Conservation (phyloP, 2,888 invertebrate genomes). For the Orthonychiurus folsomi region DNA sequence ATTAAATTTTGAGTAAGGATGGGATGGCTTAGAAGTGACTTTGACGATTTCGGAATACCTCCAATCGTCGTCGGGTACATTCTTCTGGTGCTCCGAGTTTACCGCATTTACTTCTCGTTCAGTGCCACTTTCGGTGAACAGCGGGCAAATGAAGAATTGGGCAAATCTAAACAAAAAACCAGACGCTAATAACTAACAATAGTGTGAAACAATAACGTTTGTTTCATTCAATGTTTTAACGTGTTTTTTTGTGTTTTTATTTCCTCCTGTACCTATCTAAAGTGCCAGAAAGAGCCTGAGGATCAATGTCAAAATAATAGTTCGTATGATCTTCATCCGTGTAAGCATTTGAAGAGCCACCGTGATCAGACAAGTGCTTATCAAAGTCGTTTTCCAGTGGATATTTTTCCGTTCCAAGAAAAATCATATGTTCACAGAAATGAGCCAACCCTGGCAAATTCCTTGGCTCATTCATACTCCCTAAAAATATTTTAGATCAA, state of each 20-base stretch:
- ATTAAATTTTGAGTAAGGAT: conserved; percentile 87
- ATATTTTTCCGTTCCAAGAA: conserved; percentile 13
- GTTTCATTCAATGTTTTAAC: too few species aligned
- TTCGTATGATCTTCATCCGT: conserved; percentile 84
- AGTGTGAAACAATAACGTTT: too few species aligned
- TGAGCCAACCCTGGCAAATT: conserved; percentile 26
- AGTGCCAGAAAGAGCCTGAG: conserved; percentile 65
- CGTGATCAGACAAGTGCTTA: conserved; percentile 79
- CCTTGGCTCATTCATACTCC: conserved; percentile 26
- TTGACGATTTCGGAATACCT: conserved; percentile 81
- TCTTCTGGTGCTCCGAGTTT: conserved; percentile 91
- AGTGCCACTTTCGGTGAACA: conserved; percentile 84
- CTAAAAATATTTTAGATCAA: too few species aligned
- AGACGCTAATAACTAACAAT: conserved; percentile 34
- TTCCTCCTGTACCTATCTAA: conserved; percentile 62
- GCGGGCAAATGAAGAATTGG: conserved; percentile 85
- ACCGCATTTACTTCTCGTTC: conserved; percentile 91
- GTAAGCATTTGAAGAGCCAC: conserved; percentile 81
- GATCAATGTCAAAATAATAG: conserved; percentile 84
- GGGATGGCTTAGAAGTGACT: conserved; percentile 62
- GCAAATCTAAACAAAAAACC: conserved; percentile 59
- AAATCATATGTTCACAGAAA: conserved; percentile 27
- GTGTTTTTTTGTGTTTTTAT: too few species aligned
- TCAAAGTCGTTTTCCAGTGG: conserved; percentile 43
- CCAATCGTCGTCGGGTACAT: conserved; percentile 79